Evolutionary conservation across 2,888 invertebrate species (phyloP), one percentile per base, ranked within the genome.

Genomic region (Stegophylla sp.): DNA sequence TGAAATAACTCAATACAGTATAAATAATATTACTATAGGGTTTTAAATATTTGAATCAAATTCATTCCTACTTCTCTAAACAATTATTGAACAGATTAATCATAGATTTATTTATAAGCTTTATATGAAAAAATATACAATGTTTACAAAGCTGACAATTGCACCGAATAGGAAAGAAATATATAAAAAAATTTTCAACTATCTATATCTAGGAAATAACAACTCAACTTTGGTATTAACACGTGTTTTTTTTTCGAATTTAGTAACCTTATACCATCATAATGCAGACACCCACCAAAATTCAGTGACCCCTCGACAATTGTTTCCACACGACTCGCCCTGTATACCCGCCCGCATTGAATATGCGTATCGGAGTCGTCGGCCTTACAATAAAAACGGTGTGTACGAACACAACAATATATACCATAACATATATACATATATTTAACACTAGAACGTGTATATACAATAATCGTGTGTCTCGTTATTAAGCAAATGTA

Each of bases 261-360:
- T 43, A 45, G 41, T 43, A 72, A 59, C 56, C 43, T 72, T 59
- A 59, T 26, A 59, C n/a, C 56, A 59, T 17, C 59, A 73, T 59
- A 43, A 59, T 26, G 15, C 43, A 9, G 41, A 34, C 34, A 34
- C 20, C 43, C 2, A 59, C 41, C 20, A 17, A 59, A 59, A 73
- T 43, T n/a, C 59, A 59, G 59, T 73, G 72, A 73, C 59, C 56
- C 43, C 10, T 59, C 59, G 12, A 17, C 15, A 72, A 72, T 53
- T 53, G 28, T 74, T 45, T 63, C 48, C 15, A 74, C 26, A 13
- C 13, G 7, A 59, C 59, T 73, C 72, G 72, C 72, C 72, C 72
- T 73, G 28, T 74, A 48, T 63, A 43, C 74, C 74, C 74, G 74
- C 74, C 74, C 74, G 74, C 74, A 74, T 74, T n/a, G 26, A 43